A percentile compares a stretch with the other conserved stretches of the same genome.
Conservation (phyloP, 1,140 invertebrate species). For the Mercenaria mercenaria region DNA sequence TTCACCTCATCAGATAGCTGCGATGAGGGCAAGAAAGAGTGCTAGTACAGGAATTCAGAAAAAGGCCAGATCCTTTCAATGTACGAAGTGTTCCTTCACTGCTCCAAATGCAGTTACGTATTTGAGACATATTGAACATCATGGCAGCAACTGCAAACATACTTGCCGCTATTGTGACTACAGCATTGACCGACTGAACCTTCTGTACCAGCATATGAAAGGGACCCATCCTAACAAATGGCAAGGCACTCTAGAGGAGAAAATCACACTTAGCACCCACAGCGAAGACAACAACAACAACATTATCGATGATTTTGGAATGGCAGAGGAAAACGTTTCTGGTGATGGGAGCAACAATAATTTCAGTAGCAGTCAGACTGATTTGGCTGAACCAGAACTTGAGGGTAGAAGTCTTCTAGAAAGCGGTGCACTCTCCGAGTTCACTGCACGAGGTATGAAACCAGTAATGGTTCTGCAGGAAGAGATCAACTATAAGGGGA, state of each 20-base stretch:
- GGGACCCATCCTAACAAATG: conserved; percentile 77
- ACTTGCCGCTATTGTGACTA: conserved; percentile 83
- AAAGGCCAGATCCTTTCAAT: conserved; percentile 77
- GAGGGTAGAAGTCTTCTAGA: conserved; percentile 23
- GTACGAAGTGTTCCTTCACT: conserved; percentile 83
- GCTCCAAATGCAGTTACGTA: conserved; percentile 80
- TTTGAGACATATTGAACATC: conserved; percentile 80
- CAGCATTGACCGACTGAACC: conserved; percentile 81
- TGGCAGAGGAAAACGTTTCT: neutral
- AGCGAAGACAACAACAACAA: conserved; percentile 65
- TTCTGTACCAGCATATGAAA: conserved; percentile 82
- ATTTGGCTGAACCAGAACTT: neutral
- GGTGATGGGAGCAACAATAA: neutral
- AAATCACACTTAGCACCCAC: conserved; percentile 63
- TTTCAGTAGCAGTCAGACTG: conserved; percentile 29
- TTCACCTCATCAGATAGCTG: conserved; percentile 46
- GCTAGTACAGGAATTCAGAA: conserved; percentile 74
- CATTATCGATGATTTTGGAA: conserved; percentile 39
- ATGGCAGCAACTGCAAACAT: conserved; percentile 80
- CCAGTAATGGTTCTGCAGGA: conserved; percentile 67
- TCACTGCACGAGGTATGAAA: conserved; percentile 12
- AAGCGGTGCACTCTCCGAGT: conserved; percentile 38
- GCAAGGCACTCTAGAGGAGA: conserved; percentile 75
- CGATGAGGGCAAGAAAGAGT: conserved; percentile 57
- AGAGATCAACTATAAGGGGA: conserved; percentile 73